phyloP scores from a whole-genome alignment of 1,140 invertebrate genomes.

The Gryon sp. region DNA sequence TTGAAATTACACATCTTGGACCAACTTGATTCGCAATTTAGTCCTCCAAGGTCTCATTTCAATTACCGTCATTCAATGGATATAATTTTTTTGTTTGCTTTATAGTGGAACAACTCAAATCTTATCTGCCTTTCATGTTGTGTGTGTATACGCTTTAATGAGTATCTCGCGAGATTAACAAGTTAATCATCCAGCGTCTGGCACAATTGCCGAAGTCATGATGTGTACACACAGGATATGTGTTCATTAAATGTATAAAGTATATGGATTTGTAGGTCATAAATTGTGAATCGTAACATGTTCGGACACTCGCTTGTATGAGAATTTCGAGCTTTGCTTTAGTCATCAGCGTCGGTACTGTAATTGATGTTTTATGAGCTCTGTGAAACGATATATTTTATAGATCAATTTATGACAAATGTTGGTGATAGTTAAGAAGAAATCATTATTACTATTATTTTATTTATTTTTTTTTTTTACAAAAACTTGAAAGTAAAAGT shows the following conservation, averaged over 20 bases:
- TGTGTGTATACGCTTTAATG: constrained; percentile 53
- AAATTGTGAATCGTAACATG: constrained; percentile 32
- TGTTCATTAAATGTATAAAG: constrained; percentile 43
- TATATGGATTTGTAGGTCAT: constrained; percentile 51
- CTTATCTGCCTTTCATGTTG: constrained; percentile 11
- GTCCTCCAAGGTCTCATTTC: constrained; percentile 28
- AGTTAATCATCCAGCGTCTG: constrained; percentile 34
- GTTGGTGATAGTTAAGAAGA: constrained; percentile 28
- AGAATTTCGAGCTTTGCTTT: too few relatives aligned
- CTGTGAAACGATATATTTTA: constrained; percentile 34
- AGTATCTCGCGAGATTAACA: constrained; percentile 49
- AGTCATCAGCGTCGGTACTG: constrained; percentile 40
- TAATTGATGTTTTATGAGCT: constrained; percentile 54
- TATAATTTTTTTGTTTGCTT: constrained; percentile 9
- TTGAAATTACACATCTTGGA: constrained; percentile 27
- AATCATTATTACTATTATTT: too few relatives aligned
- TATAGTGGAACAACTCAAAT: neutral
- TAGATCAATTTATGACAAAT: constrained; percentile 49
- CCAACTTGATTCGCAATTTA: constrained; percentile 17
- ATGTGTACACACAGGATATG: constrained; percentile 23
- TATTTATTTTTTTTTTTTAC: too few relatives aligned
- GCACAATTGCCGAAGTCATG: neutral
- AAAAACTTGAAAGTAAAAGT: constrained; percentile 47
- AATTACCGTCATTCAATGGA: constrained; percentile 39
- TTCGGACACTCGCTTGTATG: neutral